These are phyloP conservation scores for Miichthys miiuy DNA, from an alignment of 2,797 vertebrate species.

Conservation along the genomic window DNA sequence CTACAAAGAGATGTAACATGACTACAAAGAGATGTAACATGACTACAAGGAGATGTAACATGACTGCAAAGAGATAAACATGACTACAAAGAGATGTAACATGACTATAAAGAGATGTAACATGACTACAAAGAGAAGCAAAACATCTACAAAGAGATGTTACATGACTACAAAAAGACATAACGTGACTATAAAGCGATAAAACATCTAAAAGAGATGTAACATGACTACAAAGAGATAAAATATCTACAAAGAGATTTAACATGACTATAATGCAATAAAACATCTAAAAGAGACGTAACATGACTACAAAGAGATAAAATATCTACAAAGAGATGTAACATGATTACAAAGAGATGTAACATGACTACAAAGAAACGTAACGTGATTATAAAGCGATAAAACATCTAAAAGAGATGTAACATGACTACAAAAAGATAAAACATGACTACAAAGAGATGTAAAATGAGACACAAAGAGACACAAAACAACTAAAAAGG, in stretches of 20 bases:
- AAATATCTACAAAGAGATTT: background rate
- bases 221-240: background rate
- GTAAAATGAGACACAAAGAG: background rate
- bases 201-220: too few relatives aligned
- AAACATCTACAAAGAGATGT: too few relatives aligned
- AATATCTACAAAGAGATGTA: too few relatives aligned
- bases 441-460: background rate
- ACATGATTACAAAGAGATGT: background rate
- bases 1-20: background rate
- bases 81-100: background rate
- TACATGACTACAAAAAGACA: background rate
- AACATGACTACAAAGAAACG: fast-evolving
- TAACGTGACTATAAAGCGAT: background rate
- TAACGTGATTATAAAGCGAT: too few relatives aligned
- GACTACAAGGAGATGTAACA: background rate
- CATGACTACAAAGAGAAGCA: background rate
- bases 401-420: too few relatives aligned
- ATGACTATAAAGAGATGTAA: background rate
- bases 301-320: background rate
- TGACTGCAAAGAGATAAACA: background rate
- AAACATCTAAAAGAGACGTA: background rate
- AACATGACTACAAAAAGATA: background rate
- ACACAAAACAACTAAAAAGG: too few relatives aligned
- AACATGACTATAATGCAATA: too few relatives aligned
- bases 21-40: fast-evolving